Evolutionary conservation across 2,113 vertebrate genomes (phyloP), one percentile per base, ranked within the genome.

Genomic region (Desmodus rotundus): DNA sequence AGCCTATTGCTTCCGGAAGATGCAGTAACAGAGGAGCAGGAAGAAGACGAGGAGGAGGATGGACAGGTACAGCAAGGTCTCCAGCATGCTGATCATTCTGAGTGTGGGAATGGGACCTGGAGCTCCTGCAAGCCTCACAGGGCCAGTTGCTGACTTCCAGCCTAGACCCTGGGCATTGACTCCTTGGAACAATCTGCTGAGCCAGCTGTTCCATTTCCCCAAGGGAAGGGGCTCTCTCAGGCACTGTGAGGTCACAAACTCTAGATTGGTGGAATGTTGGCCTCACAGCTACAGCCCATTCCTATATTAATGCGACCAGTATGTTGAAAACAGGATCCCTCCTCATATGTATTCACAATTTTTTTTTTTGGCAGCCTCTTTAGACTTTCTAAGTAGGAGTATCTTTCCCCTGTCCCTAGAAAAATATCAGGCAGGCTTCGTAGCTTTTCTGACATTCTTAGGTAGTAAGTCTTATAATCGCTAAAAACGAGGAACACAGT

Each of bases 191-290:
- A 87, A 14, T 52, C 52, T 87, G 33, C 86, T 38, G n/a, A 43
- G 67, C 19, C 11, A 80, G 50, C 33, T 4, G 6, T 28, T 47
- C 31, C 73, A 47, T 65, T 24, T 74, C 84, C 38, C 24, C 19
- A 26, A 22, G 26, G 12, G 33, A 58, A 33, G 65, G 58, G 22
- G 36, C 20, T 70, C 56, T 74, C 63, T 89, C 67, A 65, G 68
- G 45, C 54, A 83, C 24, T 90, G 36, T 90, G 93, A 96, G 31
- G 63, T 94, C 94, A 93, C 86, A 94, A 20, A 82, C 61, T 89
- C 68, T 70, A 70, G 16, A 54, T n/a, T 28, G 38, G 36, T 86
- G 33, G 61, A 81, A 87, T 22, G 13, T n/a, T 89, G 68, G 31
- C 52, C 33, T 81, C 31, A 26, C 5, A 70, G 81, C 24, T 38